phyloP scores from a whole-genome alignment of 2,888 invertebrate genomes.

The Lucinisca nassula region DNA sequence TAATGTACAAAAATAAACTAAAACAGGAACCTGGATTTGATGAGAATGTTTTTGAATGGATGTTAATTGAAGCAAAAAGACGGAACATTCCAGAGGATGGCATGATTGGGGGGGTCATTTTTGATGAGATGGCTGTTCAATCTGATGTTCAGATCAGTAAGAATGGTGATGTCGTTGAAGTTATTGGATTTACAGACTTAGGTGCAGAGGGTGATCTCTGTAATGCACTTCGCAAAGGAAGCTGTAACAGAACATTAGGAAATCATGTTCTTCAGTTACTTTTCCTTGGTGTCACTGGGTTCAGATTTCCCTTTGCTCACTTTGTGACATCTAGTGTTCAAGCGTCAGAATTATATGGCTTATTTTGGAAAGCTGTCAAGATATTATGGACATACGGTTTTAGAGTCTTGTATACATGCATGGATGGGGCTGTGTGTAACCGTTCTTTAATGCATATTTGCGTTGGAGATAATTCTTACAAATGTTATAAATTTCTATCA shows the following conservation, averaged over 20 bases:
- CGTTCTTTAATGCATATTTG: constrained; percentile 27
- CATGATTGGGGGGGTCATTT: constrained; percentile 47
- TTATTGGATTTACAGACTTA: constrained; percentile 39
- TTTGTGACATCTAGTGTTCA: constrained; percentile 35
- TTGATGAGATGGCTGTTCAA: constrained; percentile 65
- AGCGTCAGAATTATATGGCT: constrained; percentile 31
- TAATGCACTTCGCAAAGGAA: constrained; percentile 7
- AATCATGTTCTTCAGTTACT: constrained; percentile 53
- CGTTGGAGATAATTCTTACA: not conserved
- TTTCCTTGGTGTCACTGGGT: constrained; percentile 51
- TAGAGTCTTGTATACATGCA: constrained; percentile 12
- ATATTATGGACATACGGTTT: constrained; percentile 20
- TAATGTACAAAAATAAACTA: constrained; percentile 42
- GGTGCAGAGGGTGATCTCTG: constrained; percentile 15
- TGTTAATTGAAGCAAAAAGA: constrained; percentile 47
- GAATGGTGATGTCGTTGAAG: constrained; percentile 49
- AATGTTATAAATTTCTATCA: not conserved
- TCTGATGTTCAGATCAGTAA: constrained; percentile 52
- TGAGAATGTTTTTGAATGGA: constrained; percentile 51
- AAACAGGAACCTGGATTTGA: constrained; percentile 46
- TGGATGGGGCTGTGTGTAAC: constrained; percentile 33
- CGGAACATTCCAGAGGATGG: constrained; percentile 26
- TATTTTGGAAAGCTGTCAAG: constrained; percentile 47
- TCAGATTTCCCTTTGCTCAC: constrained; percentile 56
- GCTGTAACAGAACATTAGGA: constrained; percentile 15